Conservation (phyloP, 2,888 invertebrate species). For the Sinhomidia bicolor region DNA sequence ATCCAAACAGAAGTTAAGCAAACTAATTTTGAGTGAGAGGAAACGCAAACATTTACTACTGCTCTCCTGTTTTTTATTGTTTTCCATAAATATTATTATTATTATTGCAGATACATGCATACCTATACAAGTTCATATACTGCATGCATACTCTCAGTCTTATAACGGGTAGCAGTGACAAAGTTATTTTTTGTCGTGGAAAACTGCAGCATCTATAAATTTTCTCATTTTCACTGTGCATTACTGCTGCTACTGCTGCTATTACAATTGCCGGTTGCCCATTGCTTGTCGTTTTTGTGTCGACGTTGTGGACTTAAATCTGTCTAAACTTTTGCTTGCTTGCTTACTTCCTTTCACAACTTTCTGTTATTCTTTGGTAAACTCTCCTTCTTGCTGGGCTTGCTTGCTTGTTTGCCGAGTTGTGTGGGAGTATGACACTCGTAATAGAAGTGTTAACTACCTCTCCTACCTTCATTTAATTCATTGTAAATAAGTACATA, state of each 20-base stretch:
- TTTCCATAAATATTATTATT: constrained; percentile 24
- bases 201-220: constrained; percentile 41
- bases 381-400: not conserved
- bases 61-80: constrained; percentile 24
- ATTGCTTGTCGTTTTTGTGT: not conserved
- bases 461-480: not conserved
- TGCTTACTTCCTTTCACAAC: not conserved
- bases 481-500: not conserved
- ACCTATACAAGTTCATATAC: not conserved
- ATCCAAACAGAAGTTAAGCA: not conserved
- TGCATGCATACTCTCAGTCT: not conserved
- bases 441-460: not conserved
- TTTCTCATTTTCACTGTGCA: constrained; percentile 20
- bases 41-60: not conserved
- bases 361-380: not conserved
- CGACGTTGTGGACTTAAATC: not conserved
- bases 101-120: not conserved
- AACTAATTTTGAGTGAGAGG: not conserved
- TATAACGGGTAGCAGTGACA: too few species aligned
- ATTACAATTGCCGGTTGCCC: not conserved
- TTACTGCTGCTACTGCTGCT: too few species aligned
- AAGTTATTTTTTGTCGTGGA: not conserved
- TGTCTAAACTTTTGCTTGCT: not conserved
- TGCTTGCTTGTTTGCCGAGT: not conserved
- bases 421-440: constrained; percentile 2